Evolutionary conservation across 2,888 invertebrate species (phyloP), one percentile per base, ranked within the genome.

Genomic region (Metalampra italica): DNA sequence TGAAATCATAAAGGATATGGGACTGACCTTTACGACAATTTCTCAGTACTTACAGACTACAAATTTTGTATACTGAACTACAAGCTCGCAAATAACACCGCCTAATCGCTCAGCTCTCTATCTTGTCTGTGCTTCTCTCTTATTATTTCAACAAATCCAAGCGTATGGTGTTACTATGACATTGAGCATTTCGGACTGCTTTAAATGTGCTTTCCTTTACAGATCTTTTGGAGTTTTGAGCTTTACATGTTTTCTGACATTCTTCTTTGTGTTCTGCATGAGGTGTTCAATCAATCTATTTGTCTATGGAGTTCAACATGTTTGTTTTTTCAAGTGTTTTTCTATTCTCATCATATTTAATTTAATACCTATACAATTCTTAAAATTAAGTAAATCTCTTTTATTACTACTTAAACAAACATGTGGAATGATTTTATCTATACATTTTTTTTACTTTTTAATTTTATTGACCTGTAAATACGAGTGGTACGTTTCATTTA

Each of bases 61-160:
- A 70, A 54, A 70, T 62, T 45, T 57, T 59, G 52, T 60, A 60
- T 64, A 69, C 73, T 76, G 68, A 69, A 73, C 73, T 76, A 75
- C 75, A 75, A 22, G 78, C 82, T 82, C 79, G 89, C 89, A 75
- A 85, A 83, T 89, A 89, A 89, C 87, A 81, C 76, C 66, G 89
- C 89, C 89, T 89, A 89, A 89, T 88, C 70, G 83, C 85, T 82
- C 82, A 81, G 77, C 75, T 82, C 77, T 81, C 66, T 82, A 78
- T 84, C 79, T 82, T 78, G 69, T 70, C 79, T 85, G 70, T 82
- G 86, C 86, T 85, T 82, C 69, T 75, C 70, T 71, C 64, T 73
- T 68, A 59, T 68, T 58, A 68, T 67, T 61, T 36, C 36, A 36
- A 36, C 36, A n/a, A 36, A n/a, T n/a, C n/a, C 36, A 36, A 36